Percentiles rank a stretch among this genome's conserved stretches.
phyloP scores from a whole-genome alignment of 2,113 vertebrate species.

The Procapra przewalskii region DNA sequence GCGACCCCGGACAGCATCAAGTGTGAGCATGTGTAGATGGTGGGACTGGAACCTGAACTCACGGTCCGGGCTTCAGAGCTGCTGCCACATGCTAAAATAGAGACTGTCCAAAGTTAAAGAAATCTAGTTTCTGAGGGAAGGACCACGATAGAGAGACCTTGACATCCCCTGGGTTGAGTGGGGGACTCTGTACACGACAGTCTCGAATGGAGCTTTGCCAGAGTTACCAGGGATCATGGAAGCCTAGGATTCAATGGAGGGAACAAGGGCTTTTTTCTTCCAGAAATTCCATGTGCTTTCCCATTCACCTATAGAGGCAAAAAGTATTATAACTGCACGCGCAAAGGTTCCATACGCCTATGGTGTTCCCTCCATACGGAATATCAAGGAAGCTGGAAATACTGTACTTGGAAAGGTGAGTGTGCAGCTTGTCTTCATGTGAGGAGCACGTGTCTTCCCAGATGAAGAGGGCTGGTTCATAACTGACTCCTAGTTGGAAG shows the following conservation, averaged over 20 bases:
- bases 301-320: neutral
- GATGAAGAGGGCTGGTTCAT: neutral
- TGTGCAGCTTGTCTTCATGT: neutral
- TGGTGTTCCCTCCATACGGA: neutral
- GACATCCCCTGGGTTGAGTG: neutral
- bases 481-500: neutral
- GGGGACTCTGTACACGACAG: neutral
- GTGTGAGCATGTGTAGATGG: too few relatives aligned
- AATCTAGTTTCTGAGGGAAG: neutral
- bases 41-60: neutral
- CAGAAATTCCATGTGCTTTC: neutral
- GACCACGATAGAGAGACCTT: fast-evolving
- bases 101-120: neutral
- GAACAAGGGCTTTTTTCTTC: neutral
- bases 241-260: neutral
- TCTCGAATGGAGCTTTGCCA: neutral
- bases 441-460: neutral
- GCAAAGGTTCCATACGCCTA: fast-evolving
- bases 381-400: neutral
- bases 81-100: neutral
- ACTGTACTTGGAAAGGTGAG: neutral
- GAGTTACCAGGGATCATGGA: too few relatives aligned
- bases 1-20: neutral
- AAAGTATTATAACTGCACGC: neutral
- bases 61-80: neutral